Percentiles rank a stretch among this genome's conserved stretches.
Evolutionary conservation across 2,113 vertebrate species (phyloP).

Genomic region (Hippopotamus amphibius): DNA sequence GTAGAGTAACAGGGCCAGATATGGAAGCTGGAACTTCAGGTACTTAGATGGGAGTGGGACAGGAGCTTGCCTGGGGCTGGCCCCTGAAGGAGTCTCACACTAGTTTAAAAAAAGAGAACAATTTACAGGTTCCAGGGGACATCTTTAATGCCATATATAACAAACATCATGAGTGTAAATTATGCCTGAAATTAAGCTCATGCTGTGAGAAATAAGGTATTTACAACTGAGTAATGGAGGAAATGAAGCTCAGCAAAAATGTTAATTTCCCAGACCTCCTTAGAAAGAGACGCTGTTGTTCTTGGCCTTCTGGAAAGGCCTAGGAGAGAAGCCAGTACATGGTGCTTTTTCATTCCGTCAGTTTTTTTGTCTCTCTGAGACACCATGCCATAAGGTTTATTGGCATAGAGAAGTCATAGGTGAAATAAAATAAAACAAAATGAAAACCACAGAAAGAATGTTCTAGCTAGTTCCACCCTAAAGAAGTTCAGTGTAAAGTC

Average conservation of each 20-base stretch:
- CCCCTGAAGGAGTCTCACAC: background rate
- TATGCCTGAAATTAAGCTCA: background rate
- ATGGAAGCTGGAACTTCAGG: background rate
- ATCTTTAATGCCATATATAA: background rate
- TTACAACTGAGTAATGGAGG: background rate
- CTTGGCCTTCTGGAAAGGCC: background rate
- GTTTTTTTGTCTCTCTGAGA: background rate
- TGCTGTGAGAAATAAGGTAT: background rate
- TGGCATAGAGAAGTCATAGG: background rate
- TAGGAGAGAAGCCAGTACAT: background rate
- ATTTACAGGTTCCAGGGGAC: background rate
- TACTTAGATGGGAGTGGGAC: background rate
- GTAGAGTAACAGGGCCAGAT: background rate
- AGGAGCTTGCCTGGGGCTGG: background rate
- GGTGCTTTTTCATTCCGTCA: background rate
- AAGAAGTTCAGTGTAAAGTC: background rate
- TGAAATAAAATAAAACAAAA: background rate
- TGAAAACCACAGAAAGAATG: background rate
- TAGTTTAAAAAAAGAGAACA: background rate
- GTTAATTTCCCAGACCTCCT: background rate
- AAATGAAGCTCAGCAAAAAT: background rate
- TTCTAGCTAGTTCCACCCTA: background rate
- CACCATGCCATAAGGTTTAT: background rate
- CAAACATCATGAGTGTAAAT: background rate
- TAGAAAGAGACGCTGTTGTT: background rate